Evolutionary conservation across 2,888 invertebrate species (phyloP).

Genomic region (Carabus problematicus): DNA sequence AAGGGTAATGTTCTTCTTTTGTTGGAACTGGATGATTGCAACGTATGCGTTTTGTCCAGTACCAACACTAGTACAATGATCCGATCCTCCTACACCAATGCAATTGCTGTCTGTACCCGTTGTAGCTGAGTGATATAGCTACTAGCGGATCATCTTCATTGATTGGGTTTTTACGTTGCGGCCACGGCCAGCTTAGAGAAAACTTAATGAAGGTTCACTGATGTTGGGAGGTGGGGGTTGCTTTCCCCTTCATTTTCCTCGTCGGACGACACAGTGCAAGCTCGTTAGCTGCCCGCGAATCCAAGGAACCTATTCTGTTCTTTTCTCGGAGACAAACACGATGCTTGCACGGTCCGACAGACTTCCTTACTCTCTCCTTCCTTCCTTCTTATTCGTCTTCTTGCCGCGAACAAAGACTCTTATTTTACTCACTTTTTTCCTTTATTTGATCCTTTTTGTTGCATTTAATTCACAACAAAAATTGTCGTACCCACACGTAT

Average conservation of each 20-base stretch:
- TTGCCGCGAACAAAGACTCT: constrained; percentile 11
- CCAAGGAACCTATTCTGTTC: constrained; percentile 3
- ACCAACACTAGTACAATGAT: too few species aligned
- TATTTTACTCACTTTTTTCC: constrained; percentile 10
- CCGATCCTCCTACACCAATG: too few species aligned
- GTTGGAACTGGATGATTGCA: constrained; percentile 14
- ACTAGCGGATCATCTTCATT: constrained; percentile 38
- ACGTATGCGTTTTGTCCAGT: constrained; percentile 28
- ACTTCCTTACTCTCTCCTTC: neutral
- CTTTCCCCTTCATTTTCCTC: constrained; percentile 35
- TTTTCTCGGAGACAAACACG: constrained; percentile 7
- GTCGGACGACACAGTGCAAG: constrained; percentile 18
- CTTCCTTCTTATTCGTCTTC: neutral
- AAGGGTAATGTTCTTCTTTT: constrained; percentile 5
- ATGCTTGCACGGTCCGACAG: neutral
- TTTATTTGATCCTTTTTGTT: constrained; percentile 19
- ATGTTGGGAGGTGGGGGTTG: constrained; percentile 1
- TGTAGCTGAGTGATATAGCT: constrained; percentile 3
- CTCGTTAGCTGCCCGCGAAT: constrained; percentile 13
- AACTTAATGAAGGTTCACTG: constrained; percentile 41
- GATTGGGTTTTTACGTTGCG: constrained; percentile 42
- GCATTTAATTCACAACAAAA: constrained; percentile 10
- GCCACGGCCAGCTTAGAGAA: constrained; percentile 41
- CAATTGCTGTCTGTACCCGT: too few species aligned
- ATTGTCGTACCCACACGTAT: neutral